Conservation (phyloP, 2,113 vertebrate species). For the Atlantisia rogersi region DNA sequence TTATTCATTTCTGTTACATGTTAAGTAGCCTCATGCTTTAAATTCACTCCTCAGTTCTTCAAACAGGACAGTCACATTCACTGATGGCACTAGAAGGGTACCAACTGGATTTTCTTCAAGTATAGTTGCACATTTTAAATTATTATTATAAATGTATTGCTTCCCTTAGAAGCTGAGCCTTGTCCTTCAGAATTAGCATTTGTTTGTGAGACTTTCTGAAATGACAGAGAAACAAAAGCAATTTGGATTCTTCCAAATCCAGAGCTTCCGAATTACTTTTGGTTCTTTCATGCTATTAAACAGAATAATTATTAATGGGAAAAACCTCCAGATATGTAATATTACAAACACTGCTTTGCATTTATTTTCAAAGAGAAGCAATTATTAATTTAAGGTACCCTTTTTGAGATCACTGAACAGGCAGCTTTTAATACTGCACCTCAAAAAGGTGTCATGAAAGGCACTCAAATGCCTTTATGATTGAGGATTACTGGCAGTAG, state of each 20-base stretch:
- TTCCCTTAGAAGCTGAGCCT: not conserved
- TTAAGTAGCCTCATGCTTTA: not conserved
- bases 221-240: not conserved
- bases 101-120: not conserved
- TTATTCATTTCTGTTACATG: not conserved
- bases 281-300: not conserved
- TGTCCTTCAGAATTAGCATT: not conserved
- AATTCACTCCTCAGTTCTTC: not conserved
- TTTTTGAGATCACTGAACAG: not conserved
- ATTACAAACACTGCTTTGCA: not conserved
- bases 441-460: not conserved
- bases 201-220: not conserved
- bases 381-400: not conserved
- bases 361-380: not conserved
- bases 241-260: not conserved
- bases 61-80: not conserved
- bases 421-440: not conserved
- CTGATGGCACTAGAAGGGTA: not conserved
- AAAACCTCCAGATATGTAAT: not conserved
- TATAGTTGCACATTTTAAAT: not conserved
- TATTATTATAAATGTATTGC: not conserved
- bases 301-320: not conserved
- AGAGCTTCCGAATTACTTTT: not conserved
- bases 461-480: not conserved
- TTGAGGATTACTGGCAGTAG: not conserved